phyloP scores from a whole-genome alignment of 2,113 vertebrate genomes.

The Thomomys bottae region DNA sequence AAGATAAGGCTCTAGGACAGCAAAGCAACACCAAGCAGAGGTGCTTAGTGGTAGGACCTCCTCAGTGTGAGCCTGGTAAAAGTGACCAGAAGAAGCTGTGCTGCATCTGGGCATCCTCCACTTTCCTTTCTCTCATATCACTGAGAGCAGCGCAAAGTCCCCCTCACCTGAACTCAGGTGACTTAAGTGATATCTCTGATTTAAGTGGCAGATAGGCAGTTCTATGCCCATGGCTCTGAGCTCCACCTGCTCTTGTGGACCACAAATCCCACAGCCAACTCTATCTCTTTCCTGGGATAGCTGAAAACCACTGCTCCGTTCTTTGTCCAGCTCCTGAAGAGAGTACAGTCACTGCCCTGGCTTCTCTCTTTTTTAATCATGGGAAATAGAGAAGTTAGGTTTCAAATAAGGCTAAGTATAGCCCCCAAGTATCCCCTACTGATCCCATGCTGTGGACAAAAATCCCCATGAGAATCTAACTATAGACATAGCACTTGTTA shows the following conservation, averaged over 20 bases:
- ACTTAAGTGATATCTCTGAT: not conserved
- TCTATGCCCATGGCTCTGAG: not conserved
- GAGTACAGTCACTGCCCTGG: not conserved
- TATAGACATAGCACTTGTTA: slow-evolving; percentile 81
- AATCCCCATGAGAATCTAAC: slow-evolving; percentile 73
- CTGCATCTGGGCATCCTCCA: not conserved
- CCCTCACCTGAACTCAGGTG: not conserved
- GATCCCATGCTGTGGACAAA: slow-evolving; percentile 43
- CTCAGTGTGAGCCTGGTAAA: not conserved
- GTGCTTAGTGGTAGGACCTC: no score
- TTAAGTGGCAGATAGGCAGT: not conserved
- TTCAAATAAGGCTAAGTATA: slow-evolving; percentile 24
- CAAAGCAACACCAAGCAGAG: slow-evolving; percentile 1
- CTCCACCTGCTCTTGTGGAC: not conserved
- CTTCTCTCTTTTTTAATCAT: not conserved
- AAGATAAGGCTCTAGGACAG: not conserved
- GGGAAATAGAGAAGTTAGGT: slow-evolving; percentile 44
- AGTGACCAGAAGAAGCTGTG: not conserved
- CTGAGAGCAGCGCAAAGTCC: not conserved
- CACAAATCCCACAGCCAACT: no score
- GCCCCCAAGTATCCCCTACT: slow-evolving; percentile 6
- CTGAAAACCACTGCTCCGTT: not conserved
- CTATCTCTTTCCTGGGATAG: not conserved
- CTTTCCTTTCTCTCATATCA: not conserved
- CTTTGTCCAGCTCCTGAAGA: not conserved